These are phyloP conservation scores for Chelmon rostratus DNA, from an alignment of 2,797 vertebrate species.

Conservation along the genomic window DNA sequence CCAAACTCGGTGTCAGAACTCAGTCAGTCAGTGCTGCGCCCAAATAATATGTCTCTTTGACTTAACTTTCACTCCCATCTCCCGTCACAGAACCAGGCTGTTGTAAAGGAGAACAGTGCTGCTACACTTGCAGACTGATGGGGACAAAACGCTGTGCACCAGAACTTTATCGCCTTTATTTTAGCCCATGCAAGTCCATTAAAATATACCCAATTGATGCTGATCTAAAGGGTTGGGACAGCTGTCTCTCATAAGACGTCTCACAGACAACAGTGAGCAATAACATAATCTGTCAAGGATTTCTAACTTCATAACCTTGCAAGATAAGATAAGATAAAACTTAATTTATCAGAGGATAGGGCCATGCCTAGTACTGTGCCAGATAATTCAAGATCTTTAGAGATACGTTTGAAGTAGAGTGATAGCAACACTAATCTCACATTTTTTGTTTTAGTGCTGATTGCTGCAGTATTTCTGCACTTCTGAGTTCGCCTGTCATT, in stretches of 20 bases:
- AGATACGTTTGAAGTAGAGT: not conserved
- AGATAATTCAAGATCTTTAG: not conserved
- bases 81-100: not conserved
- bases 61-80: not conserved
- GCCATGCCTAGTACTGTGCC: not conserved
- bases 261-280: not conserved
- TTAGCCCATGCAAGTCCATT: not conserved
- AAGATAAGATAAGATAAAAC: too few species aligned
- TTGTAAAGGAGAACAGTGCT: not conserved
- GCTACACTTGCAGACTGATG: not conserved
- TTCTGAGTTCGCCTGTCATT: constrained; percentile 22
- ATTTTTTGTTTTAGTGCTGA: not conserved
- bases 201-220: not conserved
- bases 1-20: not conserved
- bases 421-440: not conserved
- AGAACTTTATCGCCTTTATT: not conserved
- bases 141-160: not conserved
- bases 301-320: not conserved
- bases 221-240: not conserved
- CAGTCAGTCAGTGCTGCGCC: not conserved
- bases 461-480: constrained; percentile 1
- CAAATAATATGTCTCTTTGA: not conserved
- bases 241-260: not conserved
- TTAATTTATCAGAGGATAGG: not conserved
- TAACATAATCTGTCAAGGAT: not conserved